Evolutionary conservation across 2,888 invertebrate species (phyloP), one percentile per base, ranked within the genome.

Genomic region (Invenusta paracnida): DNA sequence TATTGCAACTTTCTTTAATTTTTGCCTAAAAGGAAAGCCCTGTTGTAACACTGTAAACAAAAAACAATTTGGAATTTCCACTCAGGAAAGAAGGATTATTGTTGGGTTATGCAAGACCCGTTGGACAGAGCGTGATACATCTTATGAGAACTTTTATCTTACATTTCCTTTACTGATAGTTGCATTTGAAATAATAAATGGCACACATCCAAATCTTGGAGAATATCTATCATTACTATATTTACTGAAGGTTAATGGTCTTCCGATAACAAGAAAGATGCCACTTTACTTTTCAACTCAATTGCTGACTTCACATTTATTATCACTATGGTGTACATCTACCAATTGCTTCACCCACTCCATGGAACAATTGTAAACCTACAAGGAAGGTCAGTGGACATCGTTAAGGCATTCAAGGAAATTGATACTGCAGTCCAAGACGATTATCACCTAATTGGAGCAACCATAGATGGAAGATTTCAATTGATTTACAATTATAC

Each of bases 181-280:
- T n/a, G 73, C 73, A 73, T 73, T 73, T 73, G 73, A 73, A 73
- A 73, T 73, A 5, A 73, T 73, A 5, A 73, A 73, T 23, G 73
- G 73, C 73, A 73, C 73, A n/a, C 73, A 73, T n/a, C 17, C 11
- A 73, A 23, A 73, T 73, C 11, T 73, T 13, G 73, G 17, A n/a
- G 73, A 48, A 48, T 48, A 48, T n/a, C n/a, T n/a, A n/a, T n/a
- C 48, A 48, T 11, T 48, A 48, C 48, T 17, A 48, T 48, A 48
- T 48, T 48, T 48, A 48, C 48, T 48, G 48, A 48, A 48, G 17
- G 5, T 48, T 48, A n/a, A n/a, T n/a, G n/a, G n/a, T n/a, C n/a
- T n/a, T n/a, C n/a, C n/a, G n/a, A n/a, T n/a, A n/a, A n/a, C n/a
- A n/a, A n/a, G n/a, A n/a, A n/a, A n/a, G n/a, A n/a, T n/a, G n/a